Percentiles rank a stretch among this genome's conserved stretches.
phyloP scores from a whole-genome alignment of 2,888 invertebrate species.

The Antitype chi region DNA sequence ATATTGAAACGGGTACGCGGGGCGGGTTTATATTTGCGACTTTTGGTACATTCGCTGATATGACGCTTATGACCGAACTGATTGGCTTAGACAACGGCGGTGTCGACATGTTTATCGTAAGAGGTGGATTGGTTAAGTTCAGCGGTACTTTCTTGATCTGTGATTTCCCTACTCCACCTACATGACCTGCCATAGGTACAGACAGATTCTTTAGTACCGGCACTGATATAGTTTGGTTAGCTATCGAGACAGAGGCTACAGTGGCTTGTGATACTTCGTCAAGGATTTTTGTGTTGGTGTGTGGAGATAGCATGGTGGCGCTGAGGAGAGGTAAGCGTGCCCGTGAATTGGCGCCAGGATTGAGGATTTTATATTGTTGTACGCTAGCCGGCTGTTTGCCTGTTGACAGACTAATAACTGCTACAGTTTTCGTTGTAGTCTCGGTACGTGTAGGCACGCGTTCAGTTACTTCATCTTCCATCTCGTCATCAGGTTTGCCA shows the following conservation, averaged over 20 bases:
- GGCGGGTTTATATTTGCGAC: conserved; percentile 77
- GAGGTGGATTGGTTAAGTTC: conserved; percentile 79
- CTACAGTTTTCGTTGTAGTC: conserved; percentile 89
- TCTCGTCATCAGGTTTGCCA: conserved; percentile 90
- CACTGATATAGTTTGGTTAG: conserved; percentile 89
- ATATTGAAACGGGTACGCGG: conserved; percentile 85
- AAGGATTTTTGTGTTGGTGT: conserved; percentile 86
- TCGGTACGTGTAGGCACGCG: conserved; percentile 88
- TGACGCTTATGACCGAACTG: conserved; percentile 88
- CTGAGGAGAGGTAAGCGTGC: conserved; percentile 84
- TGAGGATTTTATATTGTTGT: conserved; percentile 87
- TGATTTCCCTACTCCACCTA: conserved; percentile 69
- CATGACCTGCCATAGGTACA: conserved; percentile 77
- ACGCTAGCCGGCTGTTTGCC: conserved; percentile 84
- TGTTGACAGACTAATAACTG: conserved; percentile 87
- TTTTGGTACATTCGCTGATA: conserved; percentile 86
- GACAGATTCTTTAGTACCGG: conserved; percentile 86
- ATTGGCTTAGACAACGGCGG: conserved; percentile 83
- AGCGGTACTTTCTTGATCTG: conserved; percentile 78
- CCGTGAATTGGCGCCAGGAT: conserved; percentile 76
- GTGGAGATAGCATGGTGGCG: conserved; percentile 76
- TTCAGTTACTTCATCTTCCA: conserved; percentile 78
- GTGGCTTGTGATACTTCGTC: conserved; percentile 91
- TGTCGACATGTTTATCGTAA: conserved; percentile 82
- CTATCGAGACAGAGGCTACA: conserved; percentile 89